These are phyloP conservation scores for Adrianichthys oophorus DNA, from an alignment of 2,797 vertebrate species.

Conservation along the genomic window DNA sequence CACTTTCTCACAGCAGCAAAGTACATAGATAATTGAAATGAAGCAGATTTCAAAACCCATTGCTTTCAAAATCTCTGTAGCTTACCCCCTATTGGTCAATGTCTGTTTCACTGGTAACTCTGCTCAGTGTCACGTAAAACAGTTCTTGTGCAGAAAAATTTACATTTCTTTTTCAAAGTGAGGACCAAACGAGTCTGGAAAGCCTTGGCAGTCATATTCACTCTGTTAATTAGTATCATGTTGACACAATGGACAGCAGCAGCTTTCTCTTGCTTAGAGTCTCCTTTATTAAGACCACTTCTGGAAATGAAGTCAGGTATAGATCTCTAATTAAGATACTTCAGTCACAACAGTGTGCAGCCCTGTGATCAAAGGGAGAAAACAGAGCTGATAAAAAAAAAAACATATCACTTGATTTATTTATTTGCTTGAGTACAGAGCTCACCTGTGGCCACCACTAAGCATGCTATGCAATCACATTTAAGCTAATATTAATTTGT, in stretches of 20 bases:
- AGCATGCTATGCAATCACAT: constrained; percentile 1
- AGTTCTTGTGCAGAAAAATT: constrained; percentile 5
- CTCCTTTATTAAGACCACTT: constrained; percentile 28
- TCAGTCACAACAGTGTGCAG: constrained; percentile 24
- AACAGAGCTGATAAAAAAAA: not conserved
- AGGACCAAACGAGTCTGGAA: not conserved
- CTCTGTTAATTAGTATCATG: constrained; percentile 25
- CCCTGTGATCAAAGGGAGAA: constrained; percentile 18
- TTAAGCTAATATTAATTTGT: constrained; percentile 10
- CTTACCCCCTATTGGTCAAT: constrained; percentile 4
- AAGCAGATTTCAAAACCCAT: constrained; percentile 41
- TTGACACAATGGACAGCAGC: constrained; percentile 16
- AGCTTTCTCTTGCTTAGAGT: constrained; percentile 21
- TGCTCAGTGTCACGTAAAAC: constrained; percentile 9
- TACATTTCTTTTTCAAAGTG: not conserved
- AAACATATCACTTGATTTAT: constrained; percentile 18
- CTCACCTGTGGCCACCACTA: constrained; percentile 9
- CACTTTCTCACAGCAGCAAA: constrained; percentile 33
- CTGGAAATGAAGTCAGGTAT: constrained; percentile 35
- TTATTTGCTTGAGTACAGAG: constrained; percentile 2
- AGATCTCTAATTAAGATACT: constrained; percentile 37
- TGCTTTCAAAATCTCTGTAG: constrained; percentile 25
- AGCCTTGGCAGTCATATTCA: constrained; percentile 1
- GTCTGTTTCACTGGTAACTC: constrained; percentile 28
- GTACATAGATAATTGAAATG: constrained; percentile 52